A percentile compares a stretch with the other conserved stretches of the same genome.
Conservation (phyloP, 2,888 invertebrate genomes). For the Lasioglossum vierecki region DNA sequence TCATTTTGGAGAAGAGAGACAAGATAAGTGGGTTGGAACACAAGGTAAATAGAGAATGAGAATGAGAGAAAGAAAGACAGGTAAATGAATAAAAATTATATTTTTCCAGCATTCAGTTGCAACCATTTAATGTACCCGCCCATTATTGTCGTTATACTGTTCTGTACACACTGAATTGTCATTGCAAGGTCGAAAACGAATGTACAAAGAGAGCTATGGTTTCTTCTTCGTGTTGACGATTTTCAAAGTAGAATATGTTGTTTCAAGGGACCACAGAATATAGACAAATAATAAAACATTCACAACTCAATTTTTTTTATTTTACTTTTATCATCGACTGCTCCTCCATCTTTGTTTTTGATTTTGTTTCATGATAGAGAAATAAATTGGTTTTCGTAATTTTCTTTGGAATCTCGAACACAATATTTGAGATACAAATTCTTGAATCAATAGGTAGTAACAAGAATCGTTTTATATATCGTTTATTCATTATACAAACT, state of each 20-base stretch:
- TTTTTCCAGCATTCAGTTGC: conserved; percentile 77
- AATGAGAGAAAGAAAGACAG: conserved; percentile 35
- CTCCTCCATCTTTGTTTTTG: conserved; percentile 23
- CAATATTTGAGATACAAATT: background rate
- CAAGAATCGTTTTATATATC: background rate
- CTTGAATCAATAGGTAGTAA: background rate
- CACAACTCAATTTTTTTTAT: conserved; percentile 30
- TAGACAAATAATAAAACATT: conserved; percentile 61
- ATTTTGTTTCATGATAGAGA: background rate
- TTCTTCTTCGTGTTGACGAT: conserved; percentile 24
- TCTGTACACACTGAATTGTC: conserved; percentile 45
- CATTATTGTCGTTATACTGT: conserved; percentile 27
- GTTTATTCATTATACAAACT: background rate
- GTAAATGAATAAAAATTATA: conserved; percentile 76
- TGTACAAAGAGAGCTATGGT: conserved; percentile 22
- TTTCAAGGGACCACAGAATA: conserved; percentile 60
- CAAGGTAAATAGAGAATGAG: conserved; percentile 34
- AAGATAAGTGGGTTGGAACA: conserved; percentile 30
- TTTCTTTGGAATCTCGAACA: background rate
- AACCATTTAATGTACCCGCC: conserved; percentile 63
- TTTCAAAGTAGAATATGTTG: conserved; percentile 36
- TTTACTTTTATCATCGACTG: conserved; percentile 41
- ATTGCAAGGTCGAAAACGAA: conserved; percentile 24
- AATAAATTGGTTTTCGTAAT: background rate
- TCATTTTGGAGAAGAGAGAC: background rate